Conservation (phyloP, 2,888 invertebrate species). For the Seira ritae region DNA sequence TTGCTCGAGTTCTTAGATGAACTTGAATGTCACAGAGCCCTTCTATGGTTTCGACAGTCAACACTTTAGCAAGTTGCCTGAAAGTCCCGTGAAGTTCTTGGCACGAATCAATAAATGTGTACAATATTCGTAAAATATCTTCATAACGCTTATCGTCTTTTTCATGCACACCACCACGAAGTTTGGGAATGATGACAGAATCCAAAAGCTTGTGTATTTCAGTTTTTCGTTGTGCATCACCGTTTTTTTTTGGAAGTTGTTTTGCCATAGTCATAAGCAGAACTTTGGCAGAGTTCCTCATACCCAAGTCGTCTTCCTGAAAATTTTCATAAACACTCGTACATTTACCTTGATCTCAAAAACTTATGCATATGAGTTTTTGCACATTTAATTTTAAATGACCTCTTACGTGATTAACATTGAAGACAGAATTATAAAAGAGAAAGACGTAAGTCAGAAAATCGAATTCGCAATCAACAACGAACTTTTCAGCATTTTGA, state of each 20-base stretch:
- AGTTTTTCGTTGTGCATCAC: neutral
- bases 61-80: conserved; percentile 56
- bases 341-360: neutral
- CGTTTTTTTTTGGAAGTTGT: neutral
- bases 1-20: conserved; percentile 63
- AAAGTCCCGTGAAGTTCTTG: conserved; percentile 60
- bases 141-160: conserved; percentile 62
- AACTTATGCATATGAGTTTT: neutral
- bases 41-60: conserved; percentile 51
- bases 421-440: conserved; percentile 57
- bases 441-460: conserved; percentile 32
- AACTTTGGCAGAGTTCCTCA: conserved; percentile 57
- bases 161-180: conserved; percentile 53
- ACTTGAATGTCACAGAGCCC: conserved; percentile 64
- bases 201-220: conserved; percentile 54
- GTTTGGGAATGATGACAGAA: conserved; percentile 54
- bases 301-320: conserved; percentile 67
- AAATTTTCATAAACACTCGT: conserved; percentile 3
- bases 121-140: conserved; percentile 54
- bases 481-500: conserved; percentile 42
- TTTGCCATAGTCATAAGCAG: conserved; percentile 49
- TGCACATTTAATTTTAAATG: too few species aligned
- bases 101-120: conserved; percentile 52
- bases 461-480: conserved; percentile 36
- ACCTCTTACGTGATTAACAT: conserved; percentile 48